Conservation (phyloP, 2,797 vertebrate species). For the Rhabdophis nuchalis region DNA sequence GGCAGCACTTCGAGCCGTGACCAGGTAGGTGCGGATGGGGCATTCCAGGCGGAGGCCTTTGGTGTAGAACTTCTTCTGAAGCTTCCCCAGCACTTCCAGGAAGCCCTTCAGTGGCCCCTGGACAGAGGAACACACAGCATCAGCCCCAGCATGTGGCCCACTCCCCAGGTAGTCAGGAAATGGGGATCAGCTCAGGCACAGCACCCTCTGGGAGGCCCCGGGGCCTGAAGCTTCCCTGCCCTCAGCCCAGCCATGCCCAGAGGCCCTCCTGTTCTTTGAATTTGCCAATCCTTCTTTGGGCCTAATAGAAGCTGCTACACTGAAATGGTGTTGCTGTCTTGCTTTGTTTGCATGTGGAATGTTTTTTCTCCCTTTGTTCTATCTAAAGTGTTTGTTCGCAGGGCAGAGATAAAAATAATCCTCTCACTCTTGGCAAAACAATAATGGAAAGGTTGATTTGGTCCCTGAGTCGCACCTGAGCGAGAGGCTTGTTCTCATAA, state of each 20-base stretch:
- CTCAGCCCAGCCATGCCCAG: background rate
- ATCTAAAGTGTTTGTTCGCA: background rate
- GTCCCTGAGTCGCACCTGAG: constrained; percentile 74
- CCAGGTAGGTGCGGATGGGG: constrained; percentile 93
- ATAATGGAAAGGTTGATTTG: background rate
- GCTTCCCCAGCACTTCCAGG: constrained; percentile 87
- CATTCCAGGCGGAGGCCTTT: constrained; percentile 91
- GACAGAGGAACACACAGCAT: rapidly evolving
- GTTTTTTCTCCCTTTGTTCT: too few species aligned
- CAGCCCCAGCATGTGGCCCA: background rate
- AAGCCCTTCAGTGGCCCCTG: constrained; percentile 95
- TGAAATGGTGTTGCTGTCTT: background rate
- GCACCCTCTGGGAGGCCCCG: background rate
- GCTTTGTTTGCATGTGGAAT: background rate
- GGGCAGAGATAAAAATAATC: background rate
- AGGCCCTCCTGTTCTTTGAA: background rate
- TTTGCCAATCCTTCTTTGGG: too few species aligned
- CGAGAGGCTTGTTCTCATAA: constrained; percentile 88
- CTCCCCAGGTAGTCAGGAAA: background rate
- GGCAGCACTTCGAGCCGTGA: constrained; percentile 91
- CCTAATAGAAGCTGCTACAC: background rate
- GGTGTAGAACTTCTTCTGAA: constrained; percentile 96
- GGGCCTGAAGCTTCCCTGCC: background rate
- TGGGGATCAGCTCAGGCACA: background rate
- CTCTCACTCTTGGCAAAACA: background rate